Conservation (phyloP, 2,888 invertebrate genomes). For the Brachypalpus laphriformis region DNA sequence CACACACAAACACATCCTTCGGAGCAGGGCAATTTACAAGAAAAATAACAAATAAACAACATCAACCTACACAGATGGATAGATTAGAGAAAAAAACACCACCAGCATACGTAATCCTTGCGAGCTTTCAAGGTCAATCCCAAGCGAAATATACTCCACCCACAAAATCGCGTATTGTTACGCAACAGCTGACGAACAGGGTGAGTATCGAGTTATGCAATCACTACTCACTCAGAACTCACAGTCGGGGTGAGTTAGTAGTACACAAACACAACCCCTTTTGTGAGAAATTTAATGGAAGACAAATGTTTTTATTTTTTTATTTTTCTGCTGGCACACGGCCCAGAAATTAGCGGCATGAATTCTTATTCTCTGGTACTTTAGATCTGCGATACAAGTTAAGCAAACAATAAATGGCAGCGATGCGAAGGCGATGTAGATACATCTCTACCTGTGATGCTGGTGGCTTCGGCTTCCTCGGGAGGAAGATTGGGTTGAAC, state of each 20-base stretch:
- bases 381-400: constrained; percentile 17
- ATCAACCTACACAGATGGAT: not conserved
- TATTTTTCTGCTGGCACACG: constrained; percentile 19
- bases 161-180: constrained; percentile 47
- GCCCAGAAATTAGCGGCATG: constrained; percentile 55
- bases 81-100: not conserved
- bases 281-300: constrained; percentile 40
- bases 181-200: constrained; percentile 60
- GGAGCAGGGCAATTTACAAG: not conserved
- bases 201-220: constrained; percentile 44
- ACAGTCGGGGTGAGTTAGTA: not conserved
- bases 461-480: not conserved
- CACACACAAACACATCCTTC: not conserved
- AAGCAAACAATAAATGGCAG: not conserved
- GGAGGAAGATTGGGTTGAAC: not conserved
- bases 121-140: constrained; percentile 46
- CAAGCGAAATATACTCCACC: constrained; percentile 30
- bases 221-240: not conserved
- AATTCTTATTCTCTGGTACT: constrained; percentile 63
- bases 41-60: not conserved
- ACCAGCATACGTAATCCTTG: constrained; percentile 33
- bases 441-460: not conserved
- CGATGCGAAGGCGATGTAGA: not conserved
- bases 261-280: not conserved
- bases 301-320: constrained; percentile 53